Percentiles rank a stretch among this genome's conserved stretches.
These are phyloP conservation scores for Heteropelma amictum DNA, from an alignment of 2,888 invertebrate genomes.

Conservation along the genomic window DNA sequence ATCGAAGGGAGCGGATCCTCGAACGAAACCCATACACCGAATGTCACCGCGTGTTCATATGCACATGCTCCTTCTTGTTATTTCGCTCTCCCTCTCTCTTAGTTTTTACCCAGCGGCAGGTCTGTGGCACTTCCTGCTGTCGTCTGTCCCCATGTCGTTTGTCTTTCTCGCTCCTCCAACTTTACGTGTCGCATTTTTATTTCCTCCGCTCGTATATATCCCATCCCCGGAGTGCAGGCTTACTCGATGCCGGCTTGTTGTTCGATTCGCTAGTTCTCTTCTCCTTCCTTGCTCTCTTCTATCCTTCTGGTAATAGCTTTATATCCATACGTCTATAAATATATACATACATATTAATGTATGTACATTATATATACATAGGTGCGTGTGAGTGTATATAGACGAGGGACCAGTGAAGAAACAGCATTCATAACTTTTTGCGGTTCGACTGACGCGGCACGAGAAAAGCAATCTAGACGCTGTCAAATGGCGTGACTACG, in stretches of 20 bases:
- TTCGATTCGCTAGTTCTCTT: slow-evolving; percentile 38
- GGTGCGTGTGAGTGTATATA: neutral
- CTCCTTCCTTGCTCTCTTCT: slow-evolving; percentile 10
- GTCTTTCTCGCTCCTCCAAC: slow-evolving; percentile 2
- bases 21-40: slow-evolving; percentile 62
- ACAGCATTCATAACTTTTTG: slow-evolving; percentile 64
- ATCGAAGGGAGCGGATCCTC: slow-evolving; percentile 56
- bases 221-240: slow-evolving; percentile 25
- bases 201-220: slow-evolving; percentile 5
- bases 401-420: slow-evolving; percentile 40
- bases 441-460: slow-evolving; percentile 63
- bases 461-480: slow-evolving; percentile 64
- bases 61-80: slow-evolving; percentile 17
- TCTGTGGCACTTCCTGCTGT: slow-evolving; percentile 69
- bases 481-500: slow-evolving; percentile 70
- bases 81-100: slow-evolving; percentile 7
- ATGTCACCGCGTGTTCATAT: slow-evolving; percentile 68
- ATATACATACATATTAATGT: neutral
- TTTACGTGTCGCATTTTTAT: slow-evolving; percentile 33
- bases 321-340: too few species aligned
- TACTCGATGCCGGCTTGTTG: slow-evolving; percentile 26
- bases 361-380: neutral
- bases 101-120: slow-evolving; percentile 60
- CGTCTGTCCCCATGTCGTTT: slow-evolving; percentile 26
- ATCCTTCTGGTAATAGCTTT: too few species aligned